Base-by-base conservation (phyloP, 2,797 vertebrate genomes). In the Lepus townsendii region DNA sequence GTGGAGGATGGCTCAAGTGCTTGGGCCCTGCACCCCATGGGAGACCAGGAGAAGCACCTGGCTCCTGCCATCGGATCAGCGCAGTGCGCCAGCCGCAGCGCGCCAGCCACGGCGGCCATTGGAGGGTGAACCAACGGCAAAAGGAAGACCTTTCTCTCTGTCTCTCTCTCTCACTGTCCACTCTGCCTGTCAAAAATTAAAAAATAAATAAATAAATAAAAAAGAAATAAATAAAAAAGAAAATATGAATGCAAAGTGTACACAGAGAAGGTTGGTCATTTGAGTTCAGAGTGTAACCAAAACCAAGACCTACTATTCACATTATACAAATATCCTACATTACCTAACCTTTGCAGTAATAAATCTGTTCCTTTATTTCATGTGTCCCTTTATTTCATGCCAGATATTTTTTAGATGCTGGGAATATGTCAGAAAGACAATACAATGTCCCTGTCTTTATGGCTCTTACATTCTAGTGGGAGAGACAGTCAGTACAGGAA, bases 391-490 rank as follows among this genome's bases (percentile, higher is more conserved):
- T 35, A 35, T 35, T 35, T 35, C 19, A 38, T 73, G 73, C 26
- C 35, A 88, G 24, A 73, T 79, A 52, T 79, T 52, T 42, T 83
- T 89, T 62, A 77, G n/a, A 77, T 32, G 4, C 50, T 79, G 35
- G 57, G 13, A 66, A 60, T 83, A 60, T 84, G 66, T 47, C 83
- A 35, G 83, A 72, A 94, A 54, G 76, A 57, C 72, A 78, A 66
- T 30, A 65, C 30, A 60, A 32, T 47, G 57, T 77, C 32, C 30
- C 66, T 22, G 16, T 16, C 38, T 77, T 83, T 83, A 60, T 73
- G 54, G 54, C 54, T 57, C 13, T 57, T 57, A 57, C 5, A 57
- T 3, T 57, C 54, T 57, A 57, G 54, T 26, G 30, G 35, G 88
- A 57, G 30, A 95, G 30, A 73, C 32, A 65, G 72, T 87, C 20